These are phyloP conservation scores for Choreutis nemorana DNA, from an alignment of 2,888 invertebrate species.

Conservation along the genomic window DNA sequence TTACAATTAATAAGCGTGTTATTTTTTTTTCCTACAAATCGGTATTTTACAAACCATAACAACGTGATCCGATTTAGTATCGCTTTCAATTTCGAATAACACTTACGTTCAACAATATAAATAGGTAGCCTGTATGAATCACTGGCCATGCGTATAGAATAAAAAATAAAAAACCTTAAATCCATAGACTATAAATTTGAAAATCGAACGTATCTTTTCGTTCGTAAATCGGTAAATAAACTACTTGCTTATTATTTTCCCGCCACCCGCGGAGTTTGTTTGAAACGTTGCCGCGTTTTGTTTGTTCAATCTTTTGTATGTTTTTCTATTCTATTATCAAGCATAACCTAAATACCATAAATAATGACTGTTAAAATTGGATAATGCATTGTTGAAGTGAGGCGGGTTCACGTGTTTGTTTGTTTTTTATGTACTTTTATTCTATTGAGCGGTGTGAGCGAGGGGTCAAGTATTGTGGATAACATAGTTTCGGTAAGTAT, in stretches of 20 bases:
- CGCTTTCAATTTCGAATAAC: conserved; percentile 11
- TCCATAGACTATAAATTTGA: too few relatives aligned
- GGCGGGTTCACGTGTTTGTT: too few relatives aligned
- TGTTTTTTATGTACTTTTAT: too few relatives aligned
- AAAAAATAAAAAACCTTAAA: too few relatives aligned
- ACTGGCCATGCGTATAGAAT: too few relatives aligned
- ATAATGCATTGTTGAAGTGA: conserved; percentile 26
- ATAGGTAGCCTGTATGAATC: conserved; percentile 19
- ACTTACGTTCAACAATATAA: conserved; percentile 13
- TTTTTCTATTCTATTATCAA: conserved; percentile 22
- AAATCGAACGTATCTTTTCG: too few relatives aligned
- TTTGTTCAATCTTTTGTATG: conserved; percentile 20
- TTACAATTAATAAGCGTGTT: too few relatives aligned
- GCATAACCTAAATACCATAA: conserved; percentile 26
- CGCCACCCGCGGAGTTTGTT: conserved; percentile 38
- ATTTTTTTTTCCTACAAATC: too few relatives aligned
- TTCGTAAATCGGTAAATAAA: not conserved
- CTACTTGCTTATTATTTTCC: conserved; percentile 12
- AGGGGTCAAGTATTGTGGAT: too few relatives aligned
- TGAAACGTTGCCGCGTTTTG: conserved; percentile 23
- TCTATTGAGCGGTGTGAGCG: too few relatives aligned
- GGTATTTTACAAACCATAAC: conserved; percentile 16
- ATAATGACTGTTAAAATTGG: conserved; percentile 41
- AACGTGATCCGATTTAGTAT: conserved; percentile 17
- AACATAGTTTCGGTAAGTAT: too few relatives aligned